Conservation (phyloP, 2,888 invertebrate species). For the Drosophila cognata region DNA sequence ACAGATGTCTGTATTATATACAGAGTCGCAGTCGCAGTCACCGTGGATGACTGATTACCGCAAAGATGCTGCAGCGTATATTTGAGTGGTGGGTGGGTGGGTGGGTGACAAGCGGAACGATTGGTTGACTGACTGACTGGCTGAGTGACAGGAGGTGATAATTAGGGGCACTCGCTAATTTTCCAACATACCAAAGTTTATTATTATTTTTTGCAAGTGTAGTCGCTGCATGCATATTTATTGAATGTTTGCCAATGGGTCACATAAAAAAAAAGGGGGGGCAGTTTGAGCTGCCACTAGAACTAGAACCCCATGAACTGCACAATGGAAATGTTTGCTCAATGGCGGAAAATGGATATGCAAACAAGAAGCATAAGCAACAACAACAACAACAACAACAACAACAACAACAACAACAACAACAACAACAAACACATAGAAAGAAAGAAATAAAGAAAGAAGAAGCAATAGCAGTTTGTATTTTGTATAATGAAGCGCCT, state of each 20-base stretch:
- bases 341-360: slow-evolving; percentile 75
- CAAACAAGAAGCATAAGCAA: slow-evolving; percentile 66
- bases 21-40: not conserved
- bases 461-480: slow-evolving; percentile 47
- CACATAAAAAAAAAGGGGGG: slow-evolving; percentile 14
- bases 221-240: slow-evolving; percentile 16
- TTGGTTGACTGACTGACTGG: slow-evolving; percentile 17
- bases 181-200: not conserved
- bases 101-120: slow-evolving; percentile 22
- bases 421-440: not conserved
- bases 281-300: slow-evolving; percentile 2
- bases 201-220: slow-evolving; percentile 4
- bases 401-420: slow-evolving; percentile 17
- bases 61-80: slow-evolving; percentile 42
- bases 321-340: slow-evolving; percentile 60
- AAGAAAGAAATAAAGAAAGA: slow-evolving; percentile 4
- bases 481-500: slow-evolving; percentile 63
- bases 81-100: slow-evolving; percentile 30
- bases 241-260: slow-evolving; percentile 51
- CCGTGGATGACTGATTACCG: slow-evolving; percentile 39
- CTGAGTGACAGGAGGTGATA: slow-evolving; percentile 71
- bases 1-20: slow-evolving; percentile 25
- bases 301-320: slow-evolving; percentile 44
- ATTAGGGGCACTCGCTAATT: slow-evolving; percentile 64
- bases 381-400: slow-evolving; percentile 9